These are phyloP conservation scores for Micrasema minimum DNA, from an alignment of 1,140 invertebrate genomes.

Conservation along the genomic window DNA sequence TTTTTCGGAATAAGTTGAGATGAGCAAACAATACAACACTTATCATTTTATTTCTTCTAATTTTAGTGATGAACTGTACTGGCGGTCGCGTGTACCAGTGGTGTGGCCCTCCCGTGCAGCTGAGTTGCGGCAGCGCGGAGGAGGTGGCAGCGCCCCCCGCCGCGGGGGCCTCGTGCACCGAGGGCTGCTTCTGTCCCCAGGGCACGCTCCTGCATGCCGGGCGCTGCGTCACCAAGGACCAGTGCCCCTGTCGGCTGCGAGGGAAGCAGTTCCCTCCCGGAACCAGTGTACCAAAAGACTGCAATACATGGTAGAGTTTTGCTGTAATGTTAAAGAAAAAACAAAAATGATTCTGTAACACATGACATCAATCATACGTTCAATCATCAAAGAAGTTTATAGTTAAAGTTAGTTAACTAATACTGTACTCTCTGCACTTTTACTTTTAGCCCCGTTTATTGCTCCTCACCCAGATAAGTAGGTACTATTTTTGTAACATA, in stretches of 20 bases:
- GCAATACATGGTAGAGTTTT: constrained; percentile 79
- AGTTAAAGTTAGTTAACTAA: too few species aligned
- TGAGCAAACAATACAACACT: too few species aligned
- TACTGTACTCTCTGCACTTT: not conserved
- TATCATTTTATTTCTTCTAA: too few species aligned
- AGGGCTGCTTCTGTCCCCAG: constrained; percentile 88
- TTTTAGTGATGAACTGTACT: constrained; percentile 77
- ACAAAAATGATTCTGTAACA: not conserved
- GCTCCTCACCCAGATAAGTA: too few species aligned
- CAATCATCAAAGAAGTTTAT: too few species aligned
- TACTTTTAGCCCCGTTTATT: not conserved
- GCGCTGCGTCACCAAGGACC: constrained; percentile 74
- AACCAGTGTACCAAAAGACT: constrained; percentile 78
- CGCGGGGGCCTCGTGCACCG: constrained; percentile 72
- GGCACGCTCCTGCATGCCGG: constrained; percentile 78
- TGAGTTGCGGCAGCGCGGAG: constrained; percentile 66
- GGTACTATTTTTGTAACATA: too few species aligned
- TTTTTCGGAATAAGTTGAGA: too few species aligned
- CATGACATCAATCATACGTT: too few species aligned
- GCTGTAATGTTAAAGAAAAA: not conserved
- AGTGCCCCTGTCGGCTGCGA: constrained; percentile 84
- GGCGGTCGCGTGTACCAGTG: constrained; percentile 76
- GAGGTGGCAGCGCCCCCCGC: constrained; percentile 54
- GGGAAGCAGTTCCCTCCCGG: constrained; percentile 82
- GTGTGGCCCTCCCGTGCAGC: constrained; percentile 73